These are phyloP conservation scores for Malacosoma neustria DNA, from an alignment of 2,888 invertebrate genomes.

Conservation along the genomic window DNA sequence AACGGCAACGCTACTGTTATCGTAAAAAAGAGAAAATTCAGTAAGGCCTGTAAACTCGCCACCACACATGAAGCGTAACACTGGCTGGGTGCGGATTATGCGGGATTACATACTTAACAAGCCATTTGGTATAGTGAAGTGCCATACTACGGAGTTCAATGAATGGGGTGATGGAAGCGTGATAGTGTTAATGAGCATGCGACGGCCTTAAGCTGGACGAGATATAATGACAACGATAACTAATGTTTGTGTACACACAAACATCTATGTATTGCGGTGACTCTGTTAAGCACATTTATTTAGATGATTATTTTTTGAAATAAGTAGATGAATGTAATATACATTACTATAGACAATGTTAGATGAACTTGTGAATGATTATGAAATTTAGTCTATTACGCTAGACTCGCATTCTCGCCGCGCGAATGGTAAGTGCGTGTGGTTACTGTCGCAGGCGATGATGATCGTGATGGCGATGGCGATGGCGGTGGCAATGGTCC, in stretches of 20 bases:
- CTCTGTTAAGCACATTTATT: not conserved
- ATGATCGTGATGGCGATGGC: no score
- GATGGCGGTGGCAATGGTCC: constrained; percentile 23
- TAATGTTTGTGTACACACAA: not conserved
- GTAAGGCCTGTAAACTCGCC: constrained; percentile 67
- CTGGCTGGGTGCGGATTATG: constrained; percentile 59
- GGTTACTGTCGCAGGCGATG: constrained; percentile 43
- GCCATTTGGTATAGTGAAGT: constrained; percentile 58
- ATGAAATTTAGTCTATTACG: constrained; percentile 22
- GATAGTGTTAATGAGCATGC: constrained; percentile 48
- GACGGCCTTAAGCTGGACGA: constrained; percentile 40
- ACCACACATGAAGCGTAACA: constrained; percentile 67
- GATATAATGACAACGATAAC: constrained; percentile 10
- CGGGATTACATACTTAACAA: constrained; percentile 48
- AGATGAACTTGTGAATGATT: constrained; percentile 1
- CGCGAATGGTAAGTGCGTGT: constrained; percentile 45
- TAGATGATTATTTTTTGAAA: not conserved
- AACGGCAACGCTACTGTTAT: constrained; percentile 50
- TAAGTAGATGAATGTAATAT: not conserved
- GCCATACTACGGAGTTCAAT: constrained; percentile 66
- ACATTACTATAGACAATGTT: not conserved
- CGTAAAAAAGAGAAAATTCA: constrained; percentile 67
- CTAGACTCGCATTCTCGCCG: constrained; percentile 17
- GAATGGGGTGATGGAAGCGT: constrained; percentile 51
- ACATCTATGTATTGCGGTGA: not conserved